Conservation (phyloP, 2,888 invertebrate genomes). For the Ormyrus thymus region DNA sequence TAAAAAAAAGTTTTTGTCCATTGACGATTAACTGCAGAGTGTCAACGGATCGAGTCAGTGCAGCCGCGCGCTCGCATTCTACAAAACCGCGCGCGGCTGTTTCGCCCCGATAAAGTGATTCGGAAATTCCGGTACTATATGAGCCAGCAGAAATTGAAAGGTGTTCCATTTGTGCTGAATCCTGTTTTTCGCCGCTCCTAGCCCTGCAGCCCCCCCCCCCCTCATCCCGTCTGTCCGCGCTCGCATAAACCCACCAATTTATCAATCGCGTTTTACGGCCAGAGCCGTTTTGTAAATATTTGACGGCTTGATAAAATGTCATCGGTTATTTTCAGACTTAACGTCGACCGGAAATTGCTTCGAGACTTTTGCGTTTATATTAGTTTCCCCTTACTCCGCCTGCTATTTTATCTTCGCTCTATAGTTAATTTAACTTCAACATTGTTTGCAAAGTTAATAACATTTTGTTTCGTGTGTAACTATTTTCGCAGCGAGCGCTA, state of each 20-base stretch:
- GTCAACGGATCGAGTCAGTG: slow-evolving; percentile 1
- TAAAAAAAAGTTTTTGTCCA: neutral
- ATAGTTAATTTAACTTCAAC: too few species aligned
- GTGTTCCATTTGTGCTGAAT: neutral
- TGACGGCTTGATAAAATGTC: too few species aligned
- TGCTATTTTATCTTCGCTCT: too few species aligned
- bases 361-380: neutral
- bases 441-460: too few species aligned
- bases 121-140: slow-evolving; percentile 27
- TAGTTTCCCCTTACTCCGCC: too few species aligned
- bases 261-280: neutral
- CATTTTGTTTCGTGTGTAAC: too few species aligned
- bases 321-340: too few species aligned
- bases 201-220: neutral
- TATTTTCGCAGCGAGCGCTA: too few species aligned
- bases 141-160: slow-evolving; percentile 41
- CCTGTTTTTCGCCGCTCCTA: too few species aligned
- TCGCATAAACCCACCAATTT: neutral
- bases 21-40: slow-evolving; percentile 23
- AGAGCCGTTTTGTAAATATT: neutral
- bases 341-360: neutral
- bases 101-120: slow-evolving; percentile 43
- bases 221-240: neutral
- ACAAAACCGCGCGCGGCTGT: slow-evolving; percentile 35
- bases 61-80: neutral